Evolutionary conservation across 2,797 vertebrate species (phyloP).

Genomic region (Crax fasciolata): DNA sequence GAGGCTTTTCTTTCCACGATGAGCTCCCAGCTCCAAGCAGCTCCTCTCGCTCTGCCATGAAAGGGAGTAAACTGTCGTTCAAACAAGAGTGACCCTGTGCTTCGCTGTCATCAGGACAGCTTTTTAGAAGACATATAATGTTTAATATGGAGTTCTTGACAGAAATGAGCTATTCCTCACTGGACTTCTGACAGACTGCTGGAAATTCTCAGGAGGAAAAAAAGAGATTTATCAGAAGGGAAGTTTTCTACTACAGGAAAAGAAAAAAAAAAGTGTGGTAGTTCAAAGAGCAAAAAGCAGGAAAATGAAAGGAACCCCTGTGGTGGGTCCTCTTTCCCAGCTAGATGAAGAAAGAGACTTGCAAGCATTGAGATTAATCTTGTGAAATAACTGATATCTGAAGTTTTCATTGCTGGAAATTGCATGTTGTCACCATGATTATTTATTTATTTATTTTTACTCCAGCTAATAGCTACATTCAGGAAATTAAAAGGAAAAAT

Average conservation of each 20-base stretch:
- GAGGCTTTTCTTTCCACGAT: neutral
- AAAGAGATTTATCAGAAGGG: slow-evolving; percentile 68
- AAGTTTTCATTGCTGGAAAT: slow-evolving; percentile 48
- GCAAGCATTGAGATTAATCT: slow-evolving; percentile 35
- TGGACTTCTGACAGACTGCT: slow-evolving; percentile 70
- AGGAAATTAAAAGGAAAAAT: slow-evolving; percentile 54
- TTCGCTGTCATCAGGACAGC: slow-evolving; percentile 13
- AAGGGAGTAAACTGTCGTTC: slow-evolving; percentile 33
- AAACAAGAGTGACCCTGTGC: slow-evolving; percentile 1
- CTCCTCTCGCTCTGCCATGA: neutral
- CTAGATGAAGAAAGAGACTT: slow-evolving; percentile 31
- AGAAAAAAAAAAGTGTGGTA: neutral
- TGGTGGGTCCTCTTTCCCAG: slow-evolving; percentile 24
- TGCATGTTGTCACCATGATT: slow-evolving; percentile 26
- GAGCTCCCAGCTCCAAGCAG: neutral
- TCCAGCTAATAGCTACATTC: slow-evolving; percentile 24
- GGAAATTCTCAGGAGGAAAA: slow-evolving; percentile 60
- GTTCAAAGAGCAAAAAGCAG: neutral
- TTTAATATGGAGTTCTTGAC: slow-evolving; percentile 68
- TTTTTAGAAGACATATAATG: slow-evolving; percentile 61
- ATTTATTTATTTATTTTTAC: slow-evolving; percentile 61
- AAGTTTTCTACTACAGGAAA: slow-evolving; percentile 55
- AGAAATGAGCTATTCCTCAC: slow-evolving; percentile 73
- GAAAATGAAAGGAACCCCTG: slow-evolving; percentile 37
- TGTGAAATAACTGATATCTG: neutral